These are phyloP conservation scores for Rallus crepitans DNA, from an alignment of 2,797 vertebrate species.

Conservation along the genomic window DNA sequence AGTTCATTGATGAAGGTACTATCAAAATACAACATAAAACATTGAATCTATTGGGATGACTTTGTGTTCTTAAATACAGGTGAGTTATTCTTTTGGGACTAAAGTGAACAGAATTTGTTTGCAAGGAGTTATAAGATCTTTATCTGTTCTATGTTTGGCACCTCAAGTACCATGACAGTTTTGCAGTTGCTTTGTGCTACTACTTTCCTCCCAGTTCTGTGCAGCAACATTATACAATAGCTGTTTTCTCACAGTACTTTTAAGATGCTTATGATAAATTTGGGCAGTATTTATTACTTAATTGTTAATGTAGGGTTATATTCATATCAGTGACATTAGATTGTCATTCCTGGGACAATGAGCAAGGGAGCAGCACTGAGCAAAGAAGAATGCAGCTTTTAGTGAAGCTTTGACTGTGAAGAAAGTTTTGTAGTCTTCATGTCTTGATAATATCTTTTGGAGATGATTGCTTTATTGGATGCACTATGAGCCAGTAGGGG, in stretches of 20 bases:
- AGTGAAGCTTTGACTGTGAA: background rate
- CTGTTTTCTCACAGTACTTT: background rate
- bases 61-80: background rate
- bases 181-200: background rate
- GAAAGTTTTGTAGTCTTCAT: background rate
- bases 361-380: background rate
- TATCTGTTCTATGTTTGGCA: background rate
- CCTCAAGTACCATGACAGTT: background rate
- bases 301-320: background rate
- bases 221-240: background rate
- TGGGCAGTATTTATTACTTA: background rate
- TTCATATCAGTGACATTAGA: background rate
- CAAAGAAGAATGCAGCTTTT: background rate
- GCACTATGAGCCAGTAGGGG: background rate
- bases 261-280: background rate
- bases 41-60: background rate
- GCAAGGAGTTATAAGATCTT: background rate
- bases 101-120: background rate
- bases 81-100: background rate
- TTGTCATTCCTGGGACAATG: background rate
- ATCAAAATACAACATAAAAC: background rate
- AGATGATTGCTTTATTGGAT: background rate
- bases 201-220: background rate
- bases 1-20: background rate
- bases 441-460: background rate